Base-by-base conservation (phyloP, 64 coral and sea anemone species). In the Actinia equina region DNA sequence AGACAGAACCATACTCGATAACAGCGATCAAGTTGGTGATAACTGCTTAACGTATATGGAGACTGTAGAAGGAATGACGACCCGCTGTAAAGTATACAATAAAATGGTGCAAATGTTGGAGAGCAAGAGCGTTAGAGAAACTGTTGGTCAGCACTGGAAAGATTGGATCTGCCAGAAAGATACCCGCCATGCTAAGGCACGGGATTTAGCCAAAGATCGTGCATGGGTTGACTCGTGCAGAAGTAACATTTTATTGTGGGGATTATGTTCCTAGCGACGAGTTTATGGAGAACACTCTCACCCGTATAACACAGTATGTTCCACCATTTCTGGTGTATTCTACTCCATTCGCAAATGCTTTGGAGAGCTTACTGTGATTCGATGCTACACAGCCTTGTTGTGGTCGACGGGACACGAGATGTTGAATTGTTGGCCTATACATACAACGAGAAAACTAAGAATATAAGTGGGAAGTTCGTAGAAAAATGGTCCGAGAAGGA, bases 321-420 rank as follows among this genome's bases (percentile, higher is more conserved):
- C 27, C 82, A 26, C 9, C 57, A 4, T 5, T 2, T 59, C 57
- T 59, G 3, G 84, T 91, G 46, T 86, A 86, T 22, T 91, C 89
- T 59, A 86, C 83, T 44, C 65, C 82, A 27, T 86, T 86, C n/a
- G 83, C 62, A 57, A 70, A 59, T n/a, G 4, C 86, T 70, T 19
- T 91, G 89, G 89, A 86, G 37, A 85, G 89, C 89, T 54, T 91
- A 80, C 52, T 91, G 89, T 43, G 83, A 91, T 23, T 30, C 89
- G 15, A 85, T 91, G 82, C 69, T 74, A 61, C 89, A 90, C 69
- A 90, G 81, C 67, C 26, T 56, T 14, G 89, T 90, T 45, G 45
- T 90, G 17, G 69, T 90, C 8, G 67, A 87, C 62, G 18, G 57
- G 9, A 15, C 57, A 59, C 57, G 57, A 3, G 57, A 59, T 59